A percentile compares a stretch with the other conserved stretches of the same genome.
phyloP scores from a whole-genome alignment of 2,888 invertebrate species.

The Torymus texanus region DNA sequence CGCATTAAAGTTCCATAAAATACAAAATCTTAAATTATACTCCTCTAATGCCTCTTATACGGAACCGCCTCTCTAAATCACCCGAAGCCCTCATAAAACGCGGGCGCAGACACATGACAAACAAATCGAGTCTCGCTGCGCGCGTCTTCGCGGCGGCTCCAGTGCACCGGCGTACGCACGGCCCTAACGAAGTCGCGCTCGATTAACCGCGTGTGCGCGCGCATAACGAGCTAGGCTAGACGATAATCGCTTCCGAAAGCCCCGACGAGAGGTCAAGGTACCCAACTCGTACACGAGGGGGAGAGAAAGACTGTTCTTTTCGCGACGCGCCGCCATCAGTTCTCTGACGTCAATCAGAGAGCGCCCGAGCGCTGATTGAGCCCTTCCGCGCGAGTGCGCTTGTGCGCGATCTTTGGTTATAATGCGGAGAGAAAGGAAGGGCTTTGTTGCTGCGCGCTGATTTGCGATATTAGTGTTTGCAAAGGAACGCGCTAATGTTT shows the following conservation, averaged over 20 bases:
- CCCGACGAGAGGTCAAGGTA: constrained; percentile 35
- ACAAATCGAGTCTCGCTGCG: neutral
- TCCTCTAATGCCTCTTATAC: too few relatives aligned
- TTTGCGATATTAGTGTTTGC: too few relatives aligned
- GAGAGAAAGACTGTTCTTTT: constrained; percentile 5
- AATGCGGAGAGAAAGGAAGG: too few relatives aligned
- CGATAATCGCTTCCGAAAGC: constrained; percentile 36
- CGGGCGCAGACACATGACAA: too few relatives aligned
- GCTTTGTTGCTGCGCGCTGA: too few relatives aligned
- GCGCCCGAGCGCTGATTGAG: neutral
- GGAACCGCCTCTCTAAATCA: too few relatives aligned
- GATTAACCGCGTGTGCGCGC: constrained; percentile 26
- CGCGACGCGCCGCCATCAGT: neutral
- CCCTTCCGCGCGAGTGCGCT: neutral
- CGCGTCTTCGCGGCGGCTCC: neutral
- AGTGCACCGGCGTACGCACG: neutral
- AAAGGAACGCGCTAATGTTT: too few relatives aligned
- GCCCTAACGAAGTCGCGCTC: constrained; percentile 34
- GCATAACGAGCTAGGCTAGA: constrained; percentile 4
- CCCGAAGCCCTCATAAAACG: too few relatives aligned
- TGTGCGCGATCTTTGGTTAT: too few relatives aligned
- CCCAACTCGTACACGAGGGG: neutral
- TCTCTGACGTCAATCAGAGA: neutral
- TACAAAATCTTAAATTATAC: too few relatives aligned
- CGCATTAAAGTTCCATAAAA: too few relatives aligned